phyloP scores from a whole-genome alignment of 2,113 vertebrate genomes.

The Chionodraco myersi region DNA sequence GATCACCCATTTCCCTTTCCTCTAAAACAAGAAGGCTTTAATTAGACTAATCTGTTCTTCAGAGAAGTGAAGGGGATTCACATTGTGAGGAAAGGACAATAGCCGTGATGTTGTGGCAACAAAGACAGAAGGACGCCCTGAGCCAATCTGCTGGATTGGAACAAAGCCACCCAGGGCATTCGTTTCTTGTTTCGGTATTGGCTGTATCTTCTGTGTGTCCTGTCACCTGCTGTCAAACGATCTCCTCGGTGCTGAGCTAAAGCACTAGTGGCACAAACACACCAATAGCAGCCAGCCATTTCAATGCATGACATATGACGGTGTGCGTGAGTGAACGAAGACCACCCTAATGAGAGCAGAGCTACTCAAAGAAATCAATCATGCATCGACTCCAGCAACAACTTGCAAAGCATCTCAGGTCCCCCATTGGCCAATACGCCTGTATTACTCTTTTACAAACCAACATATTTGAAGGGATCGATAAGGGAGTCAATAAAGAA shows the following conservation, averaged over 20 bases:
- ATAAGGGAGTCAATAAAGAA: too few relatives aligned
- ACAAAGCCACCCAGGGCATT: conserved; percentile 11
- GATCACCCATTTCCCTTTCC: conserved; percentile 43
- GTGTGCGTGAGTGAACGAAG: conserved; percentile 11
- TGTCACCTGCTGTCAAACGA: conserved; percentile 33
- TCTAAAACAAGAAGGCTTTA: conserved; percentile 17
- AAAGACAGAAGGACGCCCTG: conserved; percentile 30
- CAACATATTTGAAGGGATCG: too few relatives aligned
- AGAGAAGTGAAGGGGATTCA: conserved; percentile 7
- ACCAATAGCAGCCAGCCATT: conserved; percentile 28
- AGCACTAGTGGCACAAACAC: conserved; percentile 37
- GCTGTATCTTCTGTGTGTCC: conserved; percentile 38
- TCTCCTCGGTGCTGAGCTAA: conserved; percentile 18
- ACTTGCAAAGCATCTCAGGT: background rate
- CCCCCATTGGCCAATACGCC: too few relatives aligned
- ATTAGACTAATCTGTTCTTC: conserved; percentile 43
- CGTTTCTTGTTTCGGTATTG: conserved; percentile 3
- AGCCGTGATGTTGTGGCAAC: conserved; percentile 36
- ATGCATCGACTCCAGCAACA: background rate
- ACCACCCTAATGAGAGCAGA: conserved; percentile 13
- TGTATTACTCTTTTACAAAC: too few relatives aligned
- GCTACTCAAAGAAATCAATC: background rate
- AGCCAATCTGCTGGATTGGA: conserved; percentile 17
- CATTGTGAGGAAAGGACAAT: conserved; percentile 32
- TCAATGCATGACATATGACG: conserved; percentile 20